phyloP scores from a whole-genome alignment of 1,140 invertebrate species.

The Nixonia krombeini region DNA sequence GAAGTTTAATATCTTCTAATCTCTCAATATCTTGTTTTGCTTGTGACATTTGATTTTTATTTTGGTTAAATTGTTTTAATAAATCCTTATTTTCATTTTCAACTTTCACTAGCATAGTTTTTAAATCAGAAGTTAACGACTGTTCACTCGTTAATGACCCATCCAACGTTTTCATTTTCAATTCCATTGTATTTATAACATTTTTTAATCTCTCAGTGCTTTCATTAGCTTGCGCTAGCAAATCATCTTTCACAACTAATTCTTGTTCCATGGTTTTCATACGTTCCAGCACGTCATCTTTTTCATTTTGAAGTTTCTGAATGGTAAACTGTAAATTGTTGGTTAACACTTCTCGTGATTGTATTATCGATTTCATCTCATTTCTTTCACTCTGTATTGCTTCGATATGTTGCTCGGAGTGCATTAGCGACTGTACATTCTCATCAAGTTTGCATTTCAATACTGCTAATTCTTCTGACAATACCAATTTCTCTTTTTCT shows the following conservation, averaged over 20 bases:
- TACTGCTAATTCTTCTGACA: conserved; percentile 12
- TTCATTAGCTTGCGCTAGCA: too few relatives aligned
- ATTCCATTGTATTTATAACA: too few relatives aligned
- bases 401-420: conserved; percentile 31
- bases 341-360: conserved; percentile 28
- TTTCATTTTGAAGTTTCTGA: conserved; percentile 25
- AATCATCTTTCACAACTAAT: conserved; percentile 27
- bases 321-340: conserved; percentile 31
- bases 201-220: too few relatives aligned
- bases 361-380: conserved; percentile 26
- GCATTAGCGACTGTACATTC: conserved; percentile 10
- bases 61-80: too few relatives aligned
- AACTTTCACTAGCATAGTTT: too few relatives aligned
- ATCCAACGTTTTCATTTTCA: too few relatives aligned
- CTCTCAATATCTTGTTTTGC: too few relatives aligned
- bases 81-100: too few relatives aligned
- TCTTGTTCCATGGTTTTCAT: conserved; percentile 26
- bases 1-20: too few relatives aligned
- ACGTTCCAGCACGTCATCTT: conserved; percentile 27
- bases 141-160: too few relatives aligned
- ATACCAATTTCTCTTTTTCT: conserved; percentile 15
- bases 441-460: neutral
- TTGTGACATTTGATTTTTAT: too few relatives aligned
- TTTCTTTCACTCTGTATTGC: conserved; percentile 25
- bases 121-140: too few relatives aligned